Evolutionary conservation across 2,113 vertebrate genomes (phyloP).

Genomic region (Pseudopipra pipra): DNA sequence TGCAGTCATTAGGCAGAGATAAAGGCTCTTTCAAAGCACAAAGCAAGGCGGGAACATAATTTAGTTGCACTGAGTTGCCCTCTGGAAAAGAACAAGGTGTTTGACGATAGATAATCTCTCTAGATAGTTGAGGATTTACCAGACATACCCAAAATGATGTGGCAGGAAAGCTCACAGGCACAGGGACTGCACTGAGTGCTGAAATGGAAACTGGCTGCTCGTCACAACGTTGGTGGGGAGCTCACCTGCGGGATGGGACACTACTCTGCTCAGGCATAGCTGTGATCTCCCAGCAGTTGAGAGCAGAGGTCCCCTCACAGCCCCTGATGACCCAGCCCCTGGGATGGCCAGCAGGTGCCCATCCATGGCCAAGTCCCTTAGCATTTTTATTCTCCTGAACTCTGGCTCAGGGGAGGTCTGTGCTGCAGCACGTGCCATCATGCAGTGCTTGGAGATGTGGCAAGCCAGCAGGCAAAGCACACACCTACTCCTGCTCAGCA

Average conservation of each 20-base stretch:
- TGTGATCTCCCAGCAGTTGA: not conserved
- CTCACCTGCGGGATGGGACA: fast-evolving
- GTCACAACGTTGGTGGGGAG: fast-evolving
- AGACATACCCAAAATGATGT: not conserved
- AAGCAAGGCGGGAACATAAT: not conserved
- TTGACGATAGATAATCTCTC: not conserved
- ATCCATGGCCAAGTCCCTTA: not conserved
- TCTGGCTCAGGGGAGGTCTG: not conserved
- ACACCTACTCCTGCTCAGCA: not conserved
- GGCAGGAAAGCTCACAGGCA: not conserved
- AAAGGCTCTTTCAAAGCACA: not conserved
- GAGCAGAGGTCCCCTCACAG: not conserved
- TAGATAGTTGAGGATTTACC: not conserved
- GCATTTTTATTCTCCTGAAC: not conserved
- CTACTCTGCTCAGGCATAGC: fast-evolving
- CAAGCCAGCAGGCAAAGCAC: not conserved
- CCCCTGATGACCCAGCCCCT: fast-evolving
- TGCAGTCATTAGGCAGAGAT: not conserved
- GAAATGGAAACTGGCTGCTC: not conserved
- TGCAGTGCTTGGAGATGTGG: not conserved
- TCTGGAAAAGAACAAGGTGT: not conserved
- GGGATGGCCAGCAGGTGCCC: not conserved
- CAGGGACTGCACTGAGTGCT: fast-evolving
- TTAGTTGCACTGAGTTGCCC: not conserved
- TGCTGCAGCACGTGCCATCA: not conserved